A percentile compares a stretch with the other conserved stretches of the same genome.
phyloP scores from a whole-genome alignment of 2,113 vertebrate species.

The Trogon melanurus region DNA sequence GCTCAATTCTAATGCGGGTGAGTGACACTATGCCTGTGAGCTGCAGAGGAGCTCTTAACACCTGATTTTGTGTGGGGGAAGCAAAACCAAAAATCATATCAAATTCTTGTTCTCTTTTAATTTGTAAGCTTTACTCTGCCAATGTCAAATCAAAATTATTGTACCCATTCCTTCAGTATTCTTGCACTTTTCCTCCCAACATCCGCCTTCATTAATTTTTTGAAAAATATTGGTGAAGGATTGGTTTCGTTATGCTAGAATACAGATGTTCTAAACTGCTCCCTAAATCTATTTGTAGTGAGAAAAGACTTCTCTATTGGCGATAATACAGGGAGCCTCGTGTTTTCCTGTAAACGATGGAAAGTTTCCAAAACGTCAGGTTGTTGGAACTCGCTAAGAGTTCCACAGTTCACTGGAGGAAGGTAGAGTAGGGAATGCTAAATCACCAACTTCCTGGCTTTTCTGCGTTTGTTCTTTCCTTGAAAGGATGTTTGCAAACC shows the following conservation, averaged over 20 bases:
- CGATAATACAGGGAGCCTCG: not conserved
- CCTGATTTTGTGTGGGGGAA: not conserved
- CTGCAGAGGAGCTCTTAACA: not conserved
- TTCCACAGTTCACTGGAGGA: not conserved
- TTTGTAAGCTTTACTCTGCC: not conserved
- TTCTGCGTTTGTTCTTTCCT: not conserved
- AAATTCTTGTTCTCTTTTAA: not conserved
- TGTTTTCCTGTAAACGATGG: not conserved
- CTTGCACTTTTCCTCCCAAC: not conserved
- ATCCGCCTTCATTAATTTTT: not conserved
- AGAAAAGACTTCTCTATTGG: not conserved
- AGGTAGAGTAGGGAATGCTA: not conserved
- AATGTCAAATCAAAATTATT: not conserved
- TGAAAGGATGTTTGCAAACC: not conserved
- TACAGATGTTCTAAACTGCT: not conserved
- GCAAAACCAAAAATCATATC: not conserved
- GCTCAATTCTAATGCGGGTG: conserved; percentile 86
- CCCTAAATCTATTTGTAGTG: not conserved
- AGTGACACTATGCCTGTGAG: not conserved
- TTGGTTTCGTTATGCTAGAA: not conserved
- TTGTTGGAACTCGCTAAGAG: not conserved
- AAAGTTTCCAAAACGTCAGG: not conserved
- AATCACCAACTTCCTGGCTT: not conserved
- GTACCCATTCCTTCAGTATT: not conserved
- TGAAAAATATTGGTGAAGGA: not conserved